Base-by-base conservation (phyloP, 2,113 vertebrate species). In the Perca fluviatilis region DNA sequence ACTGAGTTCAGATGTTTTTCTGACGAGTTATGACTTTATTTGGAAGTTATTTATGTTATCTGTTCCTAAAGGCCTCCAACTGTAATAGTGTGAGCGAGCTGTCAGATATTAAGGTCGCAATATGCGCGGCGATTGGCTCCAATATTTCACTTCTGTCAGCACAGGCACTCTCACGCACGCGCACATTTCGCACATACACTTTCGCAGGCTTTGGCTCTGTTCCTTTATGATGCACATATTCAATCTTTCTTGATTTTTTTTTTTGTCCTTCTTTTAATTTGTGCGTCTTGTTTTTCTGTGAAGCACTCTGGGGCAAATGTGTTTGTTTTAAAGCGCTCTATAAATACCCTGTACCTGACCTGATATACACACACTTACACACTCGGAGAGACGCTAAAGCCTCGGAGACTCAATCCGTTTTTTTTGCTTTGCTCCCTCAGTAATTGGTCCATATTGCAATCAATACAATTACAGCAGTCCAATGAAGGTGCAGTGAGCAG, bases 391-490 rank as follows among this genome's bases (percentile, higher is more conserved):
- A 83, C 7, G 74, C 53, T 23, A 49, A 68, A 57, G 68, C 86
- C 79, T 82, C 63, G 3, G 82, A 84, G 85, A 85, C 56, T 78
- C 79, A 50, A 21, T 85, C 79, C 74, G 70, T 57, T 53, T 88
- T 40, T 33, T 43, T 91, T 72, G 83, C 71, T 81, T 82, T 36
- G 75, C 63, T 86, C 78, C 54, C n/a, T 85, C 85, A 84, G 83
- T 92, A 93, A 92, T 89, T 92, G 87, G 76, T 88, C 79, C 68
- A 61, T 88, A 85, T 88, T 91, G 86, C 56, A 57, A 93, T 93
- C 92, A 89, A 93, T 92, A 88, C 88, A 87, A 76, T 91, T 88
- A 90, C 83, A 88, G 77, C 78, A 58, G 70, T 65, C 50, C 61
- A 47, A 74, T 82, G 86, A 80, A 80, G 79, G 90, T 73, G 80